Evolutionary conservation across 2,797 vertebrate genomes (phyloP), one percentile per base, ranked within the genome.

Genomic region (Hydrolagus colliei): DNA sequence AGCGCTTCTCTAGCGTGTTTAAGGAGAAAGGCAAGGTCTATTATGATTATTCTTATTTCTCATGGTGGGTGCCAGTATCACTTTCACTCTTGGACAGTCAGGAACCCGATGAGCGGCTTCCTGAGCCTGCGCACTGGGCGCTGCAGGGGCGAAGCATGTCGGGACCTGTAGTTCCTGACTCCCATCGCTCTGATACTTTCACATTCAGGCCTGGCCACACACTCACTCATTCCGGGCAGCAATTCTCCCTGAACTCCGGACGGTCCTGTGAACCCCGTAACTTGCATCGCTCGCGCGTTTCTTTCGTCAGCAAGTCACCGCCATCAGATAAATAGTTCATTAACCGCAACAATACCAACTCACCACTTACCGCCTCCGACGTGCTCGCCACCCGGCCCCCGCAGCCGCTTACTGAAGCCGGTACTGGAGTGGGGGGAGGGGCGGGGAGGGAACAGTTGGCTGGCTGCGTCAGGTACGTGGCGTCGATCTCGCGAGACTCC

Each of bases 181-280:
- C 41, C 41, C 41, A 52, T 52, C 41, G 41, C 41, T 52, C 41
- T 52, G 41, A 52, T 52, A 68, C 27, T 82, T 82, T 67, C 78
- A 27, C 10, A 65, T 82, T 35, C 68, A 84, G 79, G 79, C 41
- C 41, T 52, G 3, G 41, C 79, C 79, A 80, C n/a, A 68, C 65
- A 68, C 77, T 27, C 27, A n/a, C 63, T 32, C 72, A 11, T 10
- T 16, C 6, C 63, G 12, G 62, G 2, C 27, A 9, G 9, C 63
- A 52, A 52, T 12, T 14, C 8, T 59, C 35, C 41, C 41, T 52
- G 20, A n/a, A 5, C 75, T 59, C 27, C 9, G 14, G 22, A n/a
- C 14, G 12, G 16, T n/a, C n/a, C 27, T 14, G 8, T 18, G 35
- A 13, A 11, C 1, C 65, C 3, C 27, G 9, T 10, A 4, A 68